phyloP scores from a whole-genome alignment of 2,113 vertebrate species.

The Hippocampus zosterae region DNA sequence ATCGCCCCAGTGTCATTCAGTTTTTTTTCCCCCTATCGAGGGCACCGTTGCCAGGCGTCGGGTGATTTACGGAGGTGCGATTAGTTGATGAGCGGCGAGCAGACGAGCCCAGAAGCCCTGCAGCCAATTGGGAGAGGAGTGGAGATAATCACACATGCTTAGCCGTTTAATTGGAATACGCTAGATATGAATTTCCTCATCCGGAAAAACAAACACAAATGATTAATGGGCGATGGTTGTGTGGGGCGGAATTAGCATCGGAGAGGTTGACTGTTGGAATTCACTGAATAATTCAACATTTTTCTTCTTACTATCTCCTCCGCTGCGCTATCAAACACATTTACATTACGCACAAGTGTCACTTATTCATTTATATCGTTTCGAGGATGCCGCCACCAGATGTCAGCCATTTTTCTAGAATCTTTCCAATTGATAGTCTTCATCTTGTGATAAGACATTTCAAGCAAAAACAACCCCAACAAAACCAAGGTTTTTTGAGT shows the following conservation, averaged over 20 bases:
- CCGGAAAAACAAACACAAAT: constrained; percentile 55
- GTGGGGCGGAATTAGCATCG: constrained; percentile 43
- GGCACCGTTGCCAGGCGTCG: constrained; percentile 8
- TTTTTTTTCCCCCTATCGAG: constrained; percentile 4
- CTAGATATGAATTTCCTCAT: constrained; percentile 49
- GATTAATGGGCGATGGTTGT: constrained; percentile 36
- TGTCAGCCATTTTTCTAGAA: not conserved
- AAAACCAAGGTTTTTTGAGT: not conserved
- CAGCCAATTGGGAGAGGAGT: constrained; percentile 51
- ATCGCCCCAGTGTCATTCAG: constrained; percentile 1
- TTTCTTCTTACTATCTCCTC: constrained; percentile 21
- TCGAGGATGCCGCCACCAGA: not conserved
- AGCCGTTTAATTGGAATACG: constrained; percentile 55
- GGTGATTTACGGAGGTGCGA: constrained; percentile 46
- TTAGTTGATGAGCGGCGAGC: constrained; percentile 61
- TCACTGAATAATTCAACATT: constrained; percentile 48
- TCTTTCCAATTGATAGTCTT: not conserved
- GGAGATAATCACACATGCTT: constrained; percentile 53
- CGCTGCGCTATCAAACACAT: constrained; percentile 31
- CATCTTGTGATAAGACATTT: not conserved
- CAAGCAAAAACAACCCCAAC: not conserved
- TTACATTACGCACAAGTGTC: constrained; percentile 19
- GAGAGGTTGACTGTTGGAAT: constrained; percentile 31
- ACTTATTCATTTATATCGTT: constrained; percentile 1
- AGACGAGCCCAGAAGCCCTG: constrained; percentile 47